Conservation (phyloP, 2,113 vertebrate genomes). For the Oncorhynchus mykiss region DNA sequence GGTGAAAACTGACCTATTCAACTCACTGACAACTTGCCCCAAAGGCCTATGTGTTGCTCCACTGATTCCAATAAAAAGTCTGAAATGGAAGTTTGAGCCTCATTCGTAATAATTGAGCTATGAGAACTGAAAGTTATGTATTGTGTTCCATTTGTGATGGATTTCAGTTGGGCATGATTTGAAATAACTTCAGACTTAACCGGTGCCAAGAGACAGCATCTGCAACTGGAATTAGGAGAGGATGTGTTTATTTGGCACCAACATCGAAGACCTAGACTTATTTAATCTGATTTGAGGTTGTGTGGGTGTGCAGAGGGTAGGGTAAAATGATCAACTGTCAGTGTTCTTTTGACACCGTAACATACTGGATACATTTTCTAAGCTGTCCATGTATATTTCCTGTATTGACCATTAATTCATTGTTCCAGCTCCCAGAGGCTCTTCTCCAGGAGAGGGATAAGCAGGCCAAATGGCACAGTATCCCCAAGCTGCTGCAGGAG, state of each 20-base stretch:
- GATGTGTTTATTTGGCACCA: not conserved
- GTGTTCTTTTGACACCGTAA: not conserved
- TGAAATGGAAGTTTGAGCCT: too few relatives aligned
- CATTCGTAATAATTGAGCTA: too few relatives aligned
- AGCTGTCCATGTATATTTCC: not conserved
- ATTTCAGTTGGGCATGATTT: not conserved
- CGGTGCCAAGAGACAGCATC: not conserved
- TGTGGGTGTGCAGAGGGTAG: not conserved
- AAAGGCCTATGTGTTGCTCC: too few relatives aligned
- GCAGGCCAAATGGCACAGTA: constrained; percentile 92
- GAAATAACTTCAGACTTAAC: not conserved
- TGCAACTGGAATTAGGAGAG: not conserved
- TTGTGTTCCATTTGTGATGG: too few relatives aligned
- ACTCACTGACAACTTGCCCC: too few relatives aligned
- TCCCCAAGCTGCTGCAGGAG: constrained; percentile 88
- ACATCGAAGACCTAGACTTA: too few relatives aligned
- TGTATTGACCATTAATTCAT: not conserved
- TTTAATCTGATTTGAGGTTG: not conserved
- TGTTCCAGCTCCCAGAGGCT: constrained; percentile 83
- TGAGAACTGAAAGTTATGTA: too few relatives aligned
- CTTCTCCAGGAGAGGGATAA: constrained; percentile 92
- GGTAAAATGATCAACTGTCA: not conserved
- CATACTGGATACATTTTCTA: not conserved
- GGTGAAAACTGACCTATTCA: too few relatives aligned
- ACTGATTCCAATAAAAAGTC: too few relatives aligned